Evolutionary conservation across 2,113 vertebrate species (phyloP).

Genomic region (Rhodinocichla rosea): DNA sequence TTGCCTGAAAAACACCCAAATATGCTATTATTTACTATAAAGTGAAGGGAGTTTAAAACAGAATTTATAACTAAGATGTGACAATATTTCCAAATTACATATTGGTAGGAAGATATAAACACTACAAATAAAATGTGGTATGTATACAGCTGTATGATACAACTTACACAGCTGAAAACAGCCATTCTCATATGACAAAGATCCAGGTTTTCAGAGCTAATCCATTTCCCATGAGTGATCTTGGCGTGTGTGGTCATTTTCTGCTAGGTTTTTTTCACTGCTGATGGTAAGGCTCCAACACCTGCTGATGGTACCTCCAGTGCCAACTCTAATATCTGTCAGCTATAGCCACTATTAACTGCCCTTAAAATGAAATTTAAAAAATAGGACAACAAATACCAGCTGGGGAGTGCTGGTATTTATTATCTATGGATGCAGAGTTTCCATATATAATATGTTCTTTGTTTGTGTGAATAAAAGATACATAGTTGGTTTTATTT

Average conservation of each 20-base stretch:
- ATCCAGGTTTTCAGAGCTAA: neutral
- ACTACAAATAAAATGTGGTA: neutral
- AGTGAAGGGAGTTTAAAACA: neutral
- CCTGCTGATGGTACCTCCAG: neutral
- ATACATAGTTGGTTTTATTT: neutral
- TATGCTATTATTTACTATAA: neutral
- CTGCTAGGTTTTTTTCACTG: neutral
- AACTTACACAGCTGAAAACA: neutral
- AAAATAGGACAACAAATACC: neutral
- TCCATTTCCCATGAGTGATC: neutral
- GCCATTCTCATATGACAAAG: neutral
- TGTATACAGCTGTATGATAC: neutral
- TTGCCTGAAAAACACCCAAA: neutral
- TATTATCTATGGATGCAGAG: neutral
- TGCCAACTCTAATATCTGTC: neutral
- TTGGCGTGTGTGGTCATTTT: neutral
- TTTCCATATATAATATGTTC: neutral
- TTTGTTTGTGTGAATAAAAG: neutral
- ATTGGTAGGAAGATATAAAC: neutral
- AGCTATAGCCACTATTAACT: neutral
- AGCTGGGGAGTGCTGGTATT: neutral
- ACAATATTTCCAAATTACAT: neutral
- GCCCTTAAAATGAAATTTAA: neutral
- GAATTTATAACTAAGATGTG: neutral
- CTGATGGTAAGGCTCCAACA: neutral